A percentile compares a stretch with the other conserved stretches of the same genome.
Conservation (phyloP, 2,113 vertebrate species). For the Notothenia coriiceps region DNA sequence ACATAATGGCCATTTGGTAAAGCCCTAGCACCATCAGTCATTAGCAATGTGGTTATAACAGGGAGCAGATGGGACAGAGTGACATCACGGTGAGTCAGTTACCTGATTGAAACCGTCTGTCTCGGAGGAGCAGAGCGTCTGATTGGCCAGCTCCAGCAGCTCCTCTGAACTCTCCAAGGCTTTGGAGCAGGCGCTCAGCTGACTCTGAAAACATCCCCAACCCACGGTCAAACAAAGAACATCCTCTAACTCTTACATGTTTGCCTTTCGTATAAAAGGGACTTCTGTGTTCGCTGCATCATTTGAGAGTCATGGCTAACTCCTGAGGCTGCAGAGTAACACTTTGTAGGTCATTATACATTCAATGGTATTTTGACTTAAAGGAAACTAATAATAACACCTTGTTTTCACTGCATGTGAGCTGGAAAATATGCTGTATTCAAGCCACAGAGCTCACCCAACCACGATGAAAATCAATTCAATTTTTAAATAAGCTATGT, state of each 20-base stretch:
- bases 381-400: neutral
- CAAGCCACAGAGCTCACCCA: too few relatives aligned
- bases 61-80: constrained; percentile 1
- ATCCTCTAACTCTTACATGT: constrained; percentile 12
- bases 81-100: constrained; percentile 10
- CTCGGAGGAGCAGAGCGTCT: constrained; percentile 89
- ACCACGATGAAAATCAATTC: too few relatives aligned
- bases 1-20: too few relatives aligned
- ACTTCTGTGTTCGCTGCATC: constrained; percentile 51
- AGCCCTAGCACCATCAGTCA: constrained; percentile 2
- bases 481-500: too few relatives aligned
- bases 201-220: constrained; percentile 82
- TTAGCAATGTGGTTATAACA: constrained; percentile 13
- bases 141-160: constrained; percentile 93
- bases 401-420: neutral
- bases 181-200: constrained; percentile 91
- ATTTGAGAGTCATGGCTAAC: constrained; percentile 69
- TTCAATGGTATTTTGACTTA: too few relatives aligned
- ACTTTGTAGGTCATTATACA: neutral
- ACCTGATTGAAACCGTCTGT: constrained; percentile 90
- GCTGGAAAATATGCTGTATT: neutral
- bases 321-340: constrained; percentile 41
- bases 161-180: constrained; percentile 97
- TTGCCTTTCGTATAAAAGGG: constrained; percentile 37
- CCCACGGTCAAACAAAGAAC: constrained; percentile 30